Percentiles rank a stretch among this genome's conserved stretches.
phyloP scores from a whole-genome alignment of 1,140 invertebrate genomes.

The Trichonephila inaurata region DNA sequence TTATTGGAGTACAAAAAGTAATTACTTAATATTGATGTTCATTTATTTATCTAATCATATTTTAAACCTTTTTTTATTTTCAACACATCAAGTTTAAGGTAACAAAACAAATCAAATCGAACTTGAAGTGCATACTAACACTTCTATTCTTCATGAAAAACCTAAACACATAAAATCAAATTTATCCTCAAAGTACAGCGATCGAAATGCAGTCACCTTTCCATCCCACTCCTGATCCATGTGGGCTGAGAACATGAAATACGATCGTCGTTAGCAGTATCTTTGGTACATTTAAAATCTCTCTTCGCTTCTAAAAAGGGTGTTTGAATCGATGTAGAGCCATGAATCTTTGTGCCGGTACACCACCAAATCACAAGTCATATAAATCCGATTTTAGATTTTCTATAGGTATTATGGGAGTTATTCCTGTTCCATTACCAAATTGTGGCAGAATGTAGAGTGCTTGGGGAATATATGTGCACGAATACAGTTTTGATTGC shows the following conservation, averaged over 20 bases:
- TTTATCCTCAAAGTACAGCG: background rate
- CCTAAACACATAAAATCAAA: background rate
- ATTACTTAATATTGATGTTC: no score
- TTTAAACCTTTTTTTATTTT: no score
- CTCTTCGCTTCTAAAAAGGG: constrained; percentile 13
- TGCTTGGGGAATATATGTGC: background rate
- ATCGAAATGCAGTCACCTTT: background rate
- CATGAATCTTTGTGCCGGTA: background rate
- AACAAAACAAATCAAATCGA: no score
- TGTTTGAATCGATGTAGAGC: background rate
- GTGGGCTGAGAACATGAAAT: background rate
- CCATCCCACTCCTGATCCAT: background rate
- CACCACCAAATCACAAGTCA: constrained; percentile 33
- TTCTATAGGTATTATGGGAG: background rate
- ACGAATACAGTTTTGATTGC: constrained; percentile 9
- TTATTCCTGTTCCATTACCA: constrained; percentile 45
- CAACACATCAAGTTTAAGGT: no score
- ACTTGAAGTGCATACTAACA: no score
- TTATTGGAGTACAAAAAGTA: no score
- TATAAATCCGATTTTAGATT: constrained; percentile 55
- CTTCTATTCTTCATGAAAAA: no score
- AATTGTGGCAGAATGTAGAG: background rate
- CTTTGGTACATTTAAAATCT: constrained; percentile 5
- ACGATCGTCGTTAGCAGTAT: constrained; percentile 28
- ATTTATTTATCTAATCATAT: no score